These are phyloP conservation scores for Chelonoidis abingdonii DNA, from an alignment of 2,113 vertebrate species.

Conservation along the genomic window DNA sequence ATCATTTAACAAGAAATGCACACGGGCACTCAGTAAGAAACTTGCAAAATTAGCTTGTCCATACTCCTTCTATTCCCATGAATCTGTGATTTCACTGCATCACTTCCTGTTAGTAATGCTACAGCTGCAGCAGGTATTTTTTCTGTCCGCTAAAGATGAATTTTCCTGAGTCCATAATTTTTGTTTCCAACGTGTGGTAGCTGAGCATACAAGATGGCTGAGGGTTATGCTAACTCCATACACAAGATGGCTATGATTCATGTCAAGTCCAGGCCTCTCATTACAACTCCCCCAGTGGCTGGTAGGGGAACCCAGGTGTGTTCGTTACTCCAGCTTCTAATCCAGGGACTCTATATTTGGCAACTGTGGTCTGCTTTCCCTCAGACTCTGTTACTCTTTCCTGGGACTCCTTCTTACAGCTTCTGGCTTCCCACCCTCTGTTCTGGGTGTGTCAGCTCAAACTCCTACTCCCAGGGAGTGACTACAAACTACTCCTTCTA, in stretches of 20 bases:
- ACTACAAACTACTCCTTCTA: neutral
- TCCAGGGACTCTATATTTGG: neutral
- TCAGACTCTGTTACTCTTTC: neutral
- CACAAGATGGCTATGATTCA: neutral
- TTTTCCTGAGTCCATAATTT: neutral
- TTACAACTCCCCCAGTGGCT: neutral
- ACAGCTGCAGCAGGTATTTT: neutral
- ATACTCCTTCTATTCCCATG: neutral
- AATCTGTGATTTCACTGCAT: neutral
- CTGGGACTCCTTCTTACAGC: neutral
- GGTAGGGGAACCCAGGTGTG: neutral
- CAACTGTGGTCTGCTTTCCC: neutral
- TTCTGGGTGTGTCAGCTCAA: neutral
- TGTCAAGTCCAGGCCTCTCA: neutral
- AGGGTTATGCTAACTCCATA: neutral
- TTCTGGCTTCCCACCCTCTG: neutral
- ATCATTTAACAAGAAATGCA: neutral
- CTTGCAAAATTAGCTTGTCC: neutral
- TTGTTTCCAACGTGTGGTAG: neutral
- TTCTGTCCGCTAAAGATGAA: neutral
- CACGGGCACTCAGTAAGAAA: neutral
- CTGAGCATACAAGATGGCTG: neutral
- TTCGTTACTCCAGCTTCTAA: neutral
- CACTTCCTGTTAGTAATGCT: neutral
- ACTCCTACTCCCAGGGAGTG: neutral